Conservation (phyloP, 2,888 invertebrate species). For the Cephalotes varians region DNA sequence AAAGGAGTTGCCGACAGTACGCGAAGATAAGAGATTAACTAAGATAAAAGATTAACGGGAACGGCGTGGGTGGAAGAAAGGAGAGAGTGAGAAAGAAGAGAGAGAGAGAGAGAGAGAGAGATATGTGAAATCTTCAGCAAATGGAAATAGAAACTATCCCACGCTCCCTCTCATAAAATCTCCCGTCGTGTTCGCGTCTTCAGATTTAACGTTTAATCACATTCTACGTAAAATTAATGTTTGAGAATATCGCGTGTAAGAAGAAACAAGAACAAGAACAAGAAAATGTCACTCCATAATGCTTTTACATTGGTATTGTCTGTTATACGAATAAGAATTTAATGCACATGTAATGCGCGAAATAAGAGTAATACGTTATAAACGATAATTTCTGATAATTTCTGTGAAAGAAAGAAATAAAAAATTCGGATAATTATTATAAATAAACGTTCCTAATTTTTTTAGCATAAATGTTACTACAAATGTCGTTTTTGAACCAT, state of each 20-base stretch:
- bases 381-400: not conserved
- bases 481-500: not conserved
- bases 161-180: not conserved
- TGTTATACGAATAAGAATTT: not conserved
- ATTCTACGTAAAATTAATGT: not conserved
- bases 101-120: conserved; percentile 51
- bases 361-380: not conserved
- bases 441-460: not conserved
- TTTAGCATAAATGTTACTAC: not conserved
- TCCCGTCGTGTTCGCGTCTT: not conserved
- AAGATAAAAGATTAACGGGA: conserved; percentile 39
- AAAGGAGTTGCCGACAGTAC: conserved; percentile 25
- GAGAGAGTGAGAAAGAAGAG: not conserved
- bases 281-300: not conserved
- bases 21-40: conserved; percentile 23
- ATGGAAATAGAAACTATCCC: conserved; percentile 13
- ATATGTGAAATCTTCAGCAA: conserved; percentile 24
- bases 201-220: not conserved
- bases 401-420: not conserved
- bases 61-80: conserved; percentile 61
- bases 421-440: not conserved
- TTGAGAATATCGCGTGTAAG: not conserved
- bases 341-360: not conserved
- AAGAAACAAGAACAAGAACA: not conserved
- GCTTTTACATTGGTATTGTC: not conserved